A percentile compares a stretch with the other conserved stretches of the same genome.
Conservation (phyloP, 2,797 vertebrate genomes). For the Strix occidentalis region DNA sequence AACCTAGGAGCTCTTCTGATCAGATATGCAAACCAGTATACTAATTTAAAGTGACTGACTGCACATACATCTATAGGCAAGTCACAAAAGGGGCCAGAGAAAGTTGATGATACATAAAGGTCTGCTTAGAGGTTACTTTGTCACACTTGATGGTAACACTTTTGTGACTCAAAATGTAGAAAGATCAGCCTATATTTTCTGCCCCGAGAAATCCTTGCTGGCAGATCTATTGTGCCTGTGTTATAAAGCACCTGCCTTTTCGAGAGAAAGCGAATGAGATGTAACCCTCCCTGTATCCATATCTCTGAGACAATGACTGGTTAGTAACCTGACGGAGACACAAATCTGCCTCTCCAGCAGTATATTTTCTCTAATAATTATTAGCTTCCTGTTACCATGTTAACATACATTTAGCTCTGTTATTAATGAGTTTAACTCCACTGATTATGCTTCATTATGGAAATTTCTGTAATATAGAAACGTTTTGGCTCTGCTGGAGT, state of each 20-base stretch:
- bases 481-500: neutral
- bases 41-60: neutral
- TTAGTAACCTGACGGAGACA: neutral
- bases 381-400: neutral
- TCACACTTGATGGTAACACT: neutral
- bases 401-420: neutral
- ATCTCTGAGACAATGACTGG: neutral
- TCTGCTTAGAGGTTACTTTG: neutral
- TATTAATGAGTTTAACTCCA: neutral
- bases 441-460: neutral
- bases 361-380: neutral
- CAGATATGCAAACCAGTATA: neutral
- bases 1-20: neutral
- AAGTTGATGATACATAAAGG: neutral
- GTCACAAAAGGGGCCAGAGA: neutral
- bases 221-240: neutral
- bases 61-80: neutral
- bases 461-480: neutral
- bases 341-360: neutral
- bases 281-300: neutral
- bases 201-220: neutral
- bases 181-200: neutral
- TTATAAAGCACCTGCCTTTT: neutral
- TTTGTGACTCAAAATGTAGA: neutral
- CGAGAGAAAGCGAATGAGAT: neutral